Evolutionary conservation across 1,140 invertebrate genomes (phyloP), one percentile per base, ranked within the genome.

Genomic region (Penaeus chinensis): DNA sequence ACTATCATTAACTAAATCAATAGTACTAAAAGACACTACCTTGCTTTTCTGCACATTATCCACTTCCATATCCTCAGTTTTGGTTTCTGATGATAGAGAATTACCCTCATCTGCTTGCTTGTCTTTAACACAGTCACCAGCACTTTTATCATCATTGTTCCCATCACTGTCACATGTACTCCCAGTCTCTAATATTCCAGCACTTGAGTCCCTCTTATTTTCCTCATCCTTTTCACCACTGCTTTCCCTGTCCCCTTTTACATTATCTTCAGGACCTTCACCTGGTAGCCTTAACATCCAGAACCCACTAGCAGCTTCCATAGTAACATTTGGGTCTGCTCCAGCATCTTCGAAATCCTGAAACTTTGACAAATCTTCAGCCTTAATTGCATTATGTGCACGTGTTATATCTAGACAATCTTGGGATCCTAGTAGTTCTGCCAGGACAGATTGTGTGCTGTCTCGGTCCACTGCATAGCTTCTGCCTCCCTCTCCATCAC

Each of bases 401-500:
- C 81, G 65, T n/a, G 81, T 82, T 13, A 69, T 8, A 7, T 82
- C 42, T 32, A 82, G 54, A 10, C 22, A 78, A 3, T 88, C 74
- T 60, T 88, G 86, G 65, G 86, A 82, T 18, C 86, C 79, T 18
- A 88, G 54, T 27, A 88, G 62, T 42, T 83, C 86, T 24, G 86
- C 86, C 22, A 88, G 63, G 54, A 74, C 86, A 42, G 83, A 54
- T 81, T 88, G 86, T 27, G 86, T 88, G 54, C 81, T 83, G 37
- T 83, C 82, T 1, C 61, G 60, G 19, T 88, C 71, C 60, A 88
- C 42, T 1, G 65, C 74, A 65, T 71, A 65, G 8, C 60, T 60
- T 27, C 54, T 24, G 3, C 60, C 74, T 27, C 54, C 37, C 37
- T 77, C 86, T 47, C 22, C 62, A 27, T 88, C 86, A 66, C 66